phyloP scores from a whole-genome alignment of 2,113 vertebrate species.

The Mesoclemmys tuberculata region DNA sequence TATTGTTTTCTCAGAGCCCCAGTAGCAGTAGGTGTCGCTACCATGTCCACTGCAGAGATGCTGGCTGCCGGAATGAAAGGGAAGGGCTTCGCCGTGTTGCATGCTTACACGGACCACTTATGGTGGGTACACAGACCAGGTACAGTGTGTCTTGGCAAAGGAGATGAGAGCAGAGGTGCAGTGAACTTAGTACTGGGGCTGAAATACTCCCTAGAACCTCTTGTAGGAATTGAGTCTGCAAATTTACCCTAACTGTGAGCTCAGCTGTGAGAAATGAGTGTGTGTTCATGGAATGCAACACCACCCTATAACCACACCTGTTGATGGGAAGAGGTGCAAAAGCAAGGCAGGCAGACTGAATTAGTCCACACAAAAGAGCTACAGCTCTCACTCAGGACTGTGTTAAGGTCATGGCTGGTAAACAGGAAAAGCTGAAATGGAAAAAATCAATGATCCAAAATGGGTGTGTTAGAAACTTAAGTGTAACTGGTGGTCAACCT shows the following conservation, averaged over 20 bases:
- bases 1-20: constrained; percentile 83
- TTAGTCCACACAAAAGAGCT: background rate
- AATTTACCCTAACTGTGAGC: background rate
- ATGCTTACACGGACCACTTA: constrained; percentile 91
- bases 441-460: background rate
- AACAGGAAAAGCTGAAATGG: background rate
- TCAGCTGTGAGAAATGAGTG: background rate
- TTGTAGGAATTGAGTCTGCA: background rate
- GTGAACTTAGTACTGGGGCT: background rate
- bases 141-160: background rate
- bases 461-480: background rate
- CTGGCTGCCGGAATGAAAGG: constrained; percentile 89
- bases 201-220: background rate
- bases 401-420: background rate
- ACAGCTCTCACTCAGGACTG: background rate
- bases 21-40: constrained; percentile 88
- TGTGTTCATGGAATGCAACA: background rate
- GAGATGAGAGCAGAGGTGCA: background rate
- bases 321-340: background rate
- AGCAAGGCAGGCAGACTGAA: background rate
- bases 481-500: background rate
- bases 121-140: constrained; percentile 81
- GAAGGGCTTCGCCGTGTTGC: constrained; percentile 90
- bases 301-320: background rate
- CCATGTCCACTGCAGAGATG: constrained; percentile 89